A percentile compares a stretch with the other conserved stretches of the same genome.
Evolutionary conservation across 2,888 invertebrate genomes (phyloP).

Genomic region (Perizoma affinitatum): DNA sequence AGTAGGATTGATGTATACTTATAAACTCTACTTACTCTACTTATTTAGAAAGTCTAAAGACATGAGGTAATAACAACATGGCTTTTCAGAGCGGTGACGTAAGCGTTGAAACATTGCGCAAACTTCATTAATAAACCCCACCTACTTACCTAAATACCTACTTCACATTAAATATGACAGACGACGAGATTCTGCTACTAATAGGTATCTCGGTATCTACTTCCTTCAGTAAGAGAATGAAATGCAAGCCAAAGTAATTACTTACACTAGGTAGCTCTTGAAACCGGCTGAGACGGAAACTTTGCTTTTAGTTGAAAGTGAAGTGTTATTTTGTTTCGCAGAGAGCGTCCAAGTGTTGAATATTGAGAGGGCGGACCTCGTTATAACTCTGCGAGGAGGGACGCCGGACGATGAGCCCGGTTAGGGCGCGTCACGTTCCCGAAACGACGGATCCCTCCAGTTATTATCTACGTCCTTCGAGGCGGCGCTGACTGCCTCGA

Average conservation of each 20-base stretch:
- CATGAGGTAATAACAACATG: constrained; percentile 26
- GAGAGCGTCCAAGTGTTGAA: constrained; percentile 13
- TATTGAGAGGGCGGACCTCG: constrained; percentile 21
- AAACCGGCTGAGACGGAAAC: background rate
- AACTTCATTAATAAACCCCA: constrained; percentile 33
- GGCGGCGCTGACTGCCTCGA: constrained; percentile 22
- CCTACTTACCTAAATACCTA: constrained; percentile 25
- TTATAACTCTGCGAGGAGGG: constrained; percentile 16
- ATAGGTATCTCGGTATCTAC: too few relatives aligned
- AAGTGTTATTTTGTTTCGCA: constrained; percentile 8
- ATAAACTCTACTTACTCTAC: too few relatives aligned
- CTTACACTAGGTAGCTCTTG: too few relatives aligned
- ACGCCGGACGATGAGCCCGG: constrained; percentile 28
- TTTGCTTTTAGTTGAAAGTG: background rate
- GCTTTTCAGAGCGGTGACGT: constrained; percentile 9
- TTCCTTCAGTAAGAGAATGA: too few relatives aligned
- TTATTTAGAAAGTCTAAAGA: constrained; percentile 15
- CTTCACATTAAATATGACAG: constrained; percentile 24
- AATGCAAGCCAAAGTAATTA: too few relatives aligned
- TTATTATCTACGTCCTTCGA: constrained; percentile 20
- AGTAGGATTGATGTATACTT: too few relatives aligned
- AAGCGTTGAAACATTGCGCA: constrained; percentile 12
- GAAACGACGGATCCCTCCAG: constrained; percentile 18
- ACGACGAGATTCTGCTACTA: constrained; percentile 5
- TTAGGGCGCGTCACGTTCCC: constrained; percentile 35